Percentiles rank a stretch among this genome's conserved stretches.
Evolutionary conservation across 2,888 invertebrate genomes (phyloP).

Genomic region (Drosophila peninsularis): DNA sequence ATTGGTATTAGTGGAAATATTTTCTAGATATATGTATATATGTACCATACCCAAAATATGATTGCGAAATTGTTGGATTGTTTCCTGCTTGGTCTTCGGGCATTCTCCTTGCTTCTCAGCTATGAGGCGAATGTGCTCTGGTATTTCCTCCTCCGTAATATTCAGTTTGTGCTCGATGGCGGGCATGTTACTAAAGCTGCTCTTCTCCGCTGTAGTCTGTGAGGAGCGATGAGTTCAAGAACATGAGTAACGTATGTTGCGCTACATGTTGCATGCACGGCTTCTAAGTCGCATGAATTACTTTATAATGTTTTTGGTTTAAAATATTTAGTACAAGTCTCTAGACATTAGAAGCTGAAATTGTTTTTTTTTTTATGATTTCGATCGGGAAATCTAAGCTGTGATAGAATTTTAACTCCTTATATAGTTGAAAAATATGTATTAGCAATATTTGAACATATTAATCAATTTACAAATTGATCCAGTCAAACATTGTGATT

Average conservation of each 20-base stretch:
- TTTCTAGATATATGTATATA: background rate
- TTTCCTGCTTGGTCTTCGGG: slow-evolving; percentile 88
- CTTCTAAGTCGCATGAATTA: background rate
- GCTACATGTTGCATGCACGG: background rate
- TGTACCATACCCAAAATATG: slow-evolving; percentile 88
- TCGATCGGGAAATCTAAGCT: background rate
- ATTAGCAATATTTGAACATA: background rate
- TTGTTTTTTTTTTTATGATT: background rate
- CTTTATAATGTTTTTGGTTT: background rate
- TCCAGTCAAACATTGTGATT: background rate
- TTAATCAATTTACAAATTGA: background rate
- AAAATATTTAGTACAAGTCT: too few relatives aligned
- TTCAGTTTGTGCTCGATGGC: slow-evolving; percentile 86
- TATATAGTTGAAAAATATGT: background rate
- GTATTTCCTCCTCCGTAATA: slow-evolving; percentile 87
- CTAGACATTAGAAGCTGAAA: background rate
- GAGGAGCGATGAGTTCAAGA: background rate
- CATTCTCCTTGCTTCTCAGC: slow-evolving; percentile 89
- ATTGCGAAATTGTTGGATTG: slow-evolving; percentile 90
- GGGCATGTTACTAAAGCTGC: slow-evolving; percentile 63
- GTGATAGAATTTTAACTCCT: too few relatives aligned
- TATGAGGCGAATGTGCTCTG: slow-evolving; percentile 88
- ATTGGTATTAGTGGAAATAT: background rate
- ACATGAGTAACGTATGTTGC: background rate
- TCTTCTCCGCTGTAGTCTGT: slow-evolving; percentile 15